Evolutionary conservation across 2,797 vertebrate species (phyloP).

Genomic region (Sebastes umbrosus): DNA sequence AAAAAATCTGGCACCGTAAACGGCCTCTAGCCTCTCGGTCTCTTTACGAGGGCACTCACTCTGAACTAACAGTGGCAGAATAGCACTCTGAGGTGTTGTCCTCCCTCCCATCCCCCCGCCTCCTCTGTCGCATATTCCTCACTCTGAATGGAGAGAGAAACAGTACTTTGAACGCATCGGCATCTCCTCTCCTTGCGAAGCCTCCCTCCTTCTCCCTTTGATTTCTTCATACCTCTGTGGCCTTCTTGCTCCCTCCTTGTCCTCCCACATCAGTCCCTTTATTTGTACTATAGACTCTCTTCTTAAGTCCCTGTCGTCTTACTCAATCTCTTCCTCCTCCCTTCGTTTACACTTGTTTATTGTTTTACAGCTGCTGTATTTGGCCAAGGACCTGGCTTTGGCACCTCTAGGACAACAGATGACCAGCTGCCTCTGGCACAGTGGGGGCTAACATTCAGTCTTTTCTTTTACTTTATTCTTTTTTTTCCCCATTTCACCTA

Average conservation of each 20-base stretch:
- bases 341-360: constrained; percentile 47
- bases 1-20: constrained; percentile 45
- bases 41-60: constrained; percentile 58
- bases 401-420: constrained; percentile 45
- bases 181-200: not conserved
- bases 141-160: constrained; percentile 2
- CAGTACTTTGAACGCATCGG: not conserved
- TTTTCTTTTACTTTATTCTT: not conserved
- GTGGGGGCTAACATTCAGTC: not conserved
- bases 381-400: constrained; percentile 22
- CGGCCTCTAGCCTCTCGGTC: constrained; percentile 12
- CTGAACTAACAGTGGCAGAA: constrained; percentile 48
- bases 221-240: not conserved
- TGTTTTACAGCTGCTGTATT: constrained; percentile 61
- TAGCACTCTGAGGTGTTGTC: constrained; percentile 36
- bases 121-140: constrained; percentile 5
- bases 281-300: not conserved
- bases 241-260: not conserved
- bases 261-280: not conserved
- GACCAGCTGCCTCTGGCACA: constrained; percentile 22
- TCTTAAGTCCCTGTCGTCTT: not conserved
- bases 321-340: not conserved
- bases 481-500: not conserved
- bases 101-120: constrained; percentile 20
- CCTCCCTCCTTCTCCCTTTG: not conserved